These are phyloP conservation scores for Acrobasis repandana DNA, from an alignment of 2,888 invertebrate genomes.

Conservation along the genomic window DNA sequence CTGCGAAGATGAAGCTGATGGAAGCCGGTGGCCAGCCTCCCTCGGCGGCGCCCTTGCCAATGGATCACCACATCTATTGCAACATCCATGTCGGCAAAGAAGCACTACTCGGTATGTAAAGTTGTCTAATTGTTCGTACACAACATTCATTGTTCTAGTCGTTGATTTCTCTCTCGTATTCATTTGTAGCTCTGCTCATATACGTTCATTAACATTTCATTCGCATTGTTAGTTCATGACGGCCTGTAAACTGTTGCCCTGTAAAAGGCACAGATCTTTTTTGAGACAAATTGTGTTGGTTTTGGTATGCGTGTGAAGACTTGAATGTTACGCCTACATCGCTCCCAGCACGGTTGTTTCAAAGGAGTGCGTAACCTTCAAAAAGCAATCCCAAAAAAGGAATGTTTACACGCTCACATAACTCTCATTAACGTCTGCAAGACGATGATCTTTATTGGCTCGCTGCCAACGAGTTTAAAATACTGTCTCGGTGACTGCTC, in stretches of 20 bases:
- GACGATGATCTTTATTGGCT: conserved; percentile 54
- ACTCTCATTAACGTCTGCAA: conserved; percentile 51
- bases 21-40: conserved; percentile 68
- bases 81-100: conserved; percentile 74
- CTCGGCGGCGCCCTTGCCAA: conserved; percentile 60
- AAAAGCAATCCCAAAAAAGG: conserved; percentile 56
- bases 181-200: background rate
- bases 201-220: too few species aligned
- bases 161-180: background rate
- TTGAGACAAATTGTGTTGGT: background rate
- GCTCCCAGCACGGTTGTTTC: conserved; percentile 22
- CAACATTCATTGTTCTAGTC: conserved; percentile 1
- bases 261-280: background rate
- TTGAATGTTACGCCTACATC: conserved; percentile 22
- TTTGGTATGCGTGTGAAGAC: conserved; percentile 19
- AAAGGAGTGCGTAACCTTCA: conserved; percentile 36
- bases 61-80: conserved; percentile 76
- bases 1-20: conserved; percentile 87
- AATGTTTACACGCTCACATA: conserved; percentile 62
- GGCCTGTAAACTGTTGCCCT: too few species aligned
- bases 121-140: conserved; percentile 1
- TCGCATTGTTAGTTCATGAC: too few species aligned
- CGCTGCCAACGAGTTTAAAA: conserved; percentile 64
- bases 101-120: conserved; percentile 61
- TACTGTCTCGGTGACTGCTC: conserved; percentile 43